Evolutionary conservation across 1,140 invertebrate species (phyloP).

Genomic region (Agrypnia vestita): DNA sequence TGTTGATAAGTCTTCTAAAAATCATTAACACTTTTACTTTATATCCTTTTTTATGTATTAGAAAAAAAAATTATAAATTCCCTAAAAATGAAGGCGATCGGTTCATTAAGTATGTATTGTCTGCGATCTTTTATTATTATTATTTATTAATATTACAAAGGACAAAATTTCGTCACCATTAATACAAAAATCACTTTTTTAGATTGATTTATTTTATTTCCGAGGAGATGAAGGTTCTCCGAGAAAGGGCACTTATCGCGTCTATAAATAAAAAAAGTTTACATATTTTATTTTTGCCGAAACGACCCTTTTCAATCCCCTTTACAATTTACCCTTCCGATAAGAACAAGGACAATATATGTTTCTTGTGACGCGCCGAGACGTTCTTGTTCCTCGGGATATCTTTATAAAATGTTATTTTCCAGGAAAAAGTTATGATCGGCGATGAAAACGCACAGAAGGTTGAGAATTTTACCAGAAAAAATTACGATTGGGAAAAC

Average conservation of each 20-base stretch:
- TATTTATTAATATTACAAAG: too few species aligned
- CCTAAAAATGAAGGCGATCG: too few species aligned
- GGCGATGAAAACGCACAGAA: background rate
- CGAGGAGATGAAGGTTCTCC: background rate
- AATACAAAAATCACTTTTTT: too few species aligned
- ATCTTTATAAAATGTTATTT: conserved; percentile 26
- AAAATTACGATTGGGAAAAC: background rate
- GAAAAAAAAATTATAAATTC: too few species aligned
- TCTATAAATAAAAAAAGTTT: conserved; percentile 41
- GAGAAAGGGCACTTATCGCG: conserved; percentile 21
- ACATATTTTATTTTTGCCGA: conserved; percentile 35
- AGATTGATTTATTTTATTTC: too few species aligned
- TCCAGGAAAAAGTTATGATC: conserved; percentile 21
- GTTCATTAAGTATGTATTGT: too few species aligned
- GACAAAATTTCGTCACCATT: too few species aligned
- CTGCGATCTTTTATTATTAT: too few species aligned
- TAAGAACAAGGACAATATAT: conserved; percentile 38
- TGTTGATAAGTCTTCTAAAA: too few species aligned
- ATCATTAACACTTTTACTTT: too few species aligned
- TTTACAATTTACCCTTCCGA: conserved; percentile 31
- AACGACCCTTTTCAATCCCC: conserved; percentile 34
- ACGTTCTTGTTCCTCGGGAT: conserved; percentile 23
- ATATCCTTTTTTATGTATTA: too few species aligned
- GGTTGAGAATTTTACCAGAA: conserved; percentile 1
- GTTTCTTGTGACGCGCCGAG: conserved; percentile 22